Base-by-base conservation (phyloP, 2,797 vertebrate species). In the Simalia tracyae region DNA sequence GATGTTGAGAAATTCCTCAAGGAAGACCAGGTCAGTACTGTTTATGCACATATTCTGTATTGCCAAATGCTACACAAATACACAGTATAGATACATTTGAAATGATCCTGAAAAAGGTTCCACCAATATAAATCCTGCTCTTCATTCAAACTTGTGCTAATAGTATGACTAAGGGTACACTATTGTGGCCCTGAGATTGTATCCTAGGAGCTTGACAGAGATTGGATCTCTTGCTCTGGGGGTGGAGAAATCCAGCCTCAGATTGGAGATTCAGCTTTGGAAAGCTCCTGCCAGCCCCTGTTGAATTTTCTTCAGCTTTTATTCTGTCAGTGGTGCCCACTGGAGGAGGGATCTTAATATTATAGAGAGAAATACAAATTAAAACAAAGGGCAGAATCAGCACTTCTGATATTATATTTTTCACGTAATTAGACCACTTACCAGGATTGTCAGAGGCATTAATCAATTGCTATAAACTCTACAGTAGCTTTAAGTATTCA, bases 1-100 rank as follows among this genome's bases (percentile, higher is more conserved):
- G 98, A 98, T 0, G 97, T 99, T 95, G 98, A 99, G 94, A 96
- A 96, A 90, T 99, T 99, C 93, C 98, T 99, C 66, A 95, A 97
- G 95, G 98, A 99, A 19, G 97, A 99, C 92, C 99, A 99, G 97
- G 99, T 99, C 95, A 93, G 96, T 94, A 89, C 42, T 57, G 42
- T 93, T 93, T 89, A 91, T 17, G 88, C 90, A 12, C 0, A 0
- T 36, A 92, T 94, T 91, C 24, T 50, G 90, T 93, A 60, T 57
- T 92, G 36, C 54, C 1, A 59, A 87, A 22, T n/a, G 56, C 9
- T 63, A 42, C 56, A 85, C 26, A 26, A 28, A 85, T 92, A 17
- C n/a, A 26, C n/a, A 26, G 24, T 36, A 10, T 22, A 42, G 10
- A 31, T 76, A n/a, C 12, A 19, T 54, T 84, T 42, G 76, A 50